phyloP scores from a whole-genome alignment of 53 echinoderm and acorn worm genomes.

The Zoroaster sp. region DNA sequence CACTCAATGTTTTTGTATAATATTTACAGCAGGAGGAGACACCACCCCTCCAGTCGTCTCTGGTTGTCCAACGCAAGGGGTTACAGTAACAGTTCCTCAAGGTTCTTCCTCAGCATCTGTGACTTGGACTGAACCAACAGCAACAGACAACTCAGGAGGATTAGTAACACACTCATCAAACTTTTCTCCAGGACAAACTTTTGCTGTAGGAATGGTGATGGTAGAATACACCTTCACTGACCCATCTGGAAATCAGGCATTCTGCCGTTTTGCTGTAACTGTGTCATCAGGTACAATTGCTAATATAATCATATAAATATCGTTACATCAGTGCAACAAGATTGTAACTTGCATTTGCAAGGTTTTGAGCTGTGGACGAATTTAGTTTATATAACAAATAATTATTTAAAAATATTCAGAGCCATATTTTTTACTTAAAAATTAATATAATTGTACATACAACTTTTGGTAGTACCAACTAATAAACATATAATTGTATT shows the following conservation, averaged over 20 bases:
- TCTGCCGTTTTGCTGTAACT: constrained; percentile 44
- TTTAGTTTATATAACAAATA: too few species aligned
- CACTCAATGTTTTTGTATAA: background rate
- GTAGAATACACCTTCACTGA: constrained; percentile 50
- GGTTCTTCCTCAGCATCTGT: constrained; percentile 21
- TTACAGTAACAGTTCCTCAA: background rate
- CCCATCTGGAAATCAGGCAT: constrained; percentile 46
- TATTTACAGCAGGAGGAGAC: constrained; percentile 4
- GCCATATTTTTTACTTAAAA: too few species aligned
- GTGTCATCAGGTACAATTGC: constrained; percentile 45
- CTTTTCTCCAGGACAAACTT: constrained; percentile 24
- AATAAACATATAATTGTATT: too few species aligned
- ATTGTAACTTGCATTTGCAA: too few species aligned
- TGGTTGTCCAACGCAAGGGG: constrained; percentile 31
- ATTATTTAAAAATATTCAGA: too few species aligned
- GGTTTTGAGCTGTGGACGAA: too few species aligned
- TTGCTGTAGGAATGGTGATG: constrained; percentile 2
- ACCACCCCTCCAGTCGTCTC: constrained; percentile 39
- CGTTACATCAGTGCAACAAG: too few species aligned
- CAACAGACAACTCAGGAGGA: constrained; percentile 53
- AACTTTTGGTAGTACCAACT: too few species aligned
- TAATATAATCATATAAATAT: too few species aligned
- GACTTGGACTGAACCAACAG: constrained; percentile 47
- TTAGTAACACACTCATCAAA: background rate
- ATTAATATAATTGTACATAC: too few species aligned